These are phyloP conservation scores for Ceratosolen solmsi DNA, from an alignment of 1,140 invertebrate species.

Conservation along the genomic window DNA sequence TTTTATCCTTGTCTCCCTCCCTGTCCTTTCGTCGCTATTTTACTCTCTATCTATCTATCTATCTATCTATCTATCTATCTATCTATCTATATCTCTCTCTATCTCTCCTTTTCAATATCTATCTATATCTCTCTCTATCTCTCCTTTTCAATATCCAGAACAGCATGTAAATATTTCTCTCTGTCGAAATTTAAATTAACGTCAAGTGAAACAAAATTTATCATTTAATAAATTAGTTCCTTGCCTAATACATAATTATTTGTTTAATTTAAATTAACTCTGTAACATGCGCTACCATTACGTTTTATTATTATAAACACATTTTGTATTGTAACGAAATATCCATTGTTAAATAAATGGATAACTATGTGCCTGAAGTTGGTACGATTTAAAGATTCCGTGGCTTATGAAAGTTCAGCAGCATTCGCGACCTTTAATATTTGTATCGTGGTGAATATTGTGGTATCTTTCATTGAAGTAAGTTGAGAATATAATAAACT, in stretches of 20 bases:
- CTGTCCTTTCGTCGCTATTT: background rate
- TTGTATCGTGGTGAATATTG: background rate
- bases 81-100: background rate
- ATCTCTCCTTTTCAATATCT: too few species aligned
- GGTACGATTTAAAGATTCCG: background rate
- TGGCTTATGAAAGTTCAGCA: background rate
- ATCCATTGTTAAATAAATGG: background rate
- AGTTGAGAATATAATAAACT: background rate
- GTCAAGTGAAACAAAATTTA: background rate
- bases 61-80: conserved; percentile 12
- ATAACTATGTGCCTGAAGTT: background rate
- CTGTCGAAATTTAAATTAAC: conserved; percentile 4
- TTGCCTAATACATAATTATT: too few species aligned
- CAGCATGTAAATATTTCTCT: conserved; percentile 2
- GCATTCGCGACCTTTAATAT: background rate
- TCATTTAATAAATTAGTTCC: too few species aligned
- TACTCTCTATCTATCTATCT: background rate
- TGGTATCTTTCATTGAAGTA: background rate
- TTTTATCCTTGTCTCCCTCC: background rate
- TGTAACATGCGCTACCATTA: background rate
- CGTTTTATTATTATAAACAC: background rate
- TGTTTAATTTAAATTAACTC: too few species aligned
- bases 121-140: background rate
- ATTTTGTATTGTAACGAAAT: background rate
- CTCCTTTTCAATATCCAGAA: conserved; percentile 4